Evolutionary conservation across 2,113 vertebrate genomes (phyloP).

Genomic region (Hydrolagus affinis): DNA sequence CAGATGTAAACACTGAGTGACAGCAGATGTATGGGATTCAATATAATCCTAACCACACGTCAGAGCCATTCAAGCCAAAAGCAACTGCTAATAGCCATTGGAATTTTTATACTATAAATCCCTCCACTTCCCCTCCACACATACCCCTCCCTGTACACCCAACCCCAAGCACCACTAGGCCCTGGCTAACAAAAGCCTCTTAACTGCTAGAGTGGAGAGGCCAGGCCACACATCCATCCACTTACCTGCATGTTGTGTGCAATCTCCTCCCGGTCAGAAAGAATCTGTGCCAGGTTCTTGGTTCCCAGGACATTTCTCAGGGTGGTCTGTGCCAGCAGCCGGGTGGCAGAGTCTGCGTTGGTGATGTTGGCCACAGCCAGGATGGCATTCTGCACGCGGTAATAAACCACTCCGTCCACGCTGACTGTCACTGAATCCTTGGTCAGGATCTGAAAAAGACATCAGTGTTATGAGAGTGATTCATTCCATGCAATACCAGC

Average conservation of each 20-base stretch:
- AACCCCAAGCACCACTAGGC: not conserved
- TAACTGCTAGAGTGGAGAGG: not conserved
- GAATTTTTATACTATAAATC: not conserved
- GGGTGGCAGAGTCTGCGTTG: conserved; percentile 80
- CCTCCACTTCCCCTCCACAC: no score
- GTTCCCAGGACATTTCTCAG: conserved; percentile 89
- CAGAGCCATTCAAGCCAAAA: no score
- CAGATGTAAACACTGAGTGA: no score
- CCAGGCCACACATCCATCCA: not conserved
- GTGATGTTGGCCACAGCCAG: conserved; percentile 88
- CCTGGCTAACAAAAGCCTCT: not conserved
- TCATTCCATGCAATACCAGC: not conserved
- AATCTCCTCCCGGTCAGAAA: conserved; percentile 89
- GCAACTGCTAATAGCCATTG: no score
- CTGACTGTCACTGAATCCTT: conserved; percentile 89
- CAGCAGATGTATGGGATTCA: no score
- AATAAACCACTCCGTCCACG: conserved; percentile 91
- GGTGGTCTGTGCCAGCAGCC: conserved; percentile 85
- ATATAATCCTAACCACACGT: no score
- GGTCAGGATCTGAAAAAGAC: conserved; percentile 69
- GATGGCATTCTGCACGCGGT: conserved; percentile 83
- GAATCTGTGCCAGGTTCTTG: conserved; percentile 88
- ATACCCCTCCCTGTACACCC: not conserved
- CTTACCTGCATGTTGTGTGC: conserved; percentile 90
- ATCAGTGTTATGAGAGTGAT: not conserved